A percentile compares a stretch with the other conserved stretches of the same genome.
These are phyloP conservation scores for Cistogaster globosa DNA, from an alignment of 2,888 invertebrate genomes.

Conservation along the genomic window DNA sequence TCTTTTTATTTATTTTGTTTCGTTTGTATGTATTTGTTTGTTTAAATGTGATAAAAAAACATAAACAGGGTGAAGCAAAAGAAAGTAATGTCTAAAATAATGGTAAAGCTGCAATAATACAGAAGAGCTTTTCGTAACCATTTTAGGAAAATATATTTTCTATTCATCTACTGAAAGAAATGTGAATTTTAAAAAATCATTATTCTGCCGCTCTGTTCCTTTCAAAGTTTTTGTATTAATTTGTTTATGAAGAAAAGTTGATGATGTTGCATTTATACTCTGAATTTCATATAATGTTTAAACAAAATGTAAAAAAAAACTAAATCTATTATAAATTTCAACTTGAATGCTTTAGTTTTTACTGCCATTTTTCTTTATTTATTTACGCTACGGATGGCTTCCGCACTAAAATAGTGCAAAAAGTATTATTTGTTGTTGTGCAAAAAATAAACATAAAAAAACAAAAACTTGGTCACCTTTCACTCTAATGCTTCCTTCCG, in stretches of 20 bases:
- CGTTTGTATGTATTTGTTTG: neutral
- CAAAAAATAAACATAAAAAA: constrained; percentile 25
- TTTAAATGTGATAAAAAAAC: neutral
- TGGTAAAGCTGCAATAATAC: neutral
- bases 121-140: neutral
- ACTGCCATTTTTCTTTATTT: constrained; percentile 39
- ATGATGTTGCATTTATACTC: constrained; percentile 48
- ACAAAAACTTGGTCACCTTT: constrained; percentile 70
- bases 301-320: constrained; percentile 19
- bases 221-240: neutral
- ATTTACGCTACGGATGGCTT: constrained; percentile 50
- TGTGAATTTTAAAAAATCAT: no score
- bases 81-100: neutral
- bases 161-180: no score
- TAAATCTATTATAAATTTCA: constrained; percentile 69
- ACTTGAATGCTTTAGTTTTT: constrained; percentile 68
- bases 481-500: constrained; percentile 71
- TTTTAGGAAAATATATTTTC: no score
- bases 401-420: constrained; percentile 55
- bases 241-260: constrained; percentile 37
- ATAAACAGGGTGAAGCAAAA: neutral
- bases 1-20: constrained; percentile 45
- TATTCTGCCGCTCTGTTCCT: neutral
- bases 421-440: constrained; percentile 21
- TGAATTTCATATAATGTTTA: constrained; percentile 59